Conservation (phyloP, 2,797 vertebrate genomes). For the Oceanodroma leucorhoa region DNA sequence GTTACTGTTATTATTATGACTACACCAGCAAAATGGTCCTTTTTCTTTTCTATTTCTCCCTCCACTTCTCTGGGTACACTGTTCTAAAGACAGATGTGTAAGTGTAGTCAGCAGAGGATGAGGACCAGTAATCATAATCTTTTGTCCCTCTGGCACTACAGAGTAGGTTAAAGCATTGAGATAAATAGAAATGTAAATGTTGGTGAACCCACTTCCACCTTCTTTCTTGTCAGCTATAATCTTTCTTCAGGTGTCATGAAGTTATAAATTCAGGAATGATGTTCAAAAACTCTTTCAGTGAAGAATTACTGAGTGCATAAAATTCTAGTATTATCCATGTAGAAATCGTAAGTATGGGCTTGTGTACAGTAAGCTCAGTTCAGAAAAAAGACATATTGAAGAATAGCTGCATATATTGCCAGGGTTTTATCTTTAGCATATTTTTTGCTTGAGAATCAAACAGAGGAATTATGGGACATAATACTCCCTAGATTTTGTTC, state of each 20-base stretch:
- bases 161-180: not conserved
- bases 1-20: not conserved
- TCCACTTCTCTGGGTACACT: not conserved
- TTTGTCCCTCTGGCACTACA: not conserved
- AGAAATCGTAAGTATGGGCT: not conserved
- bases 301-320: not conserved
- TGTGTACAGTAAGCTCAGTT: not conserved
- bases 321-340: not conserved
- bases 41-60: not conserved
- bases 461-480: not conserved
- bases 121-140: not conserved
- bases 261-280: not conserved
- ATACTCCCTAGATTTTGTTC: not conserved
- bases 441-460: not conserved
- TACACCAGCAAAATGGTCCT: not conserved
- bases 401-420: not conserved
- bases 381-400: not conserved
- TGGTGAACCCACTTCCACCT: not conserved
- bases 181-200: not conserved
- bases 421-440: not conserved
- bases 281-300: not conserved
- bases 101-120: not conserved
- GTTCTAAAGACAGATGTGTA: not conserved
- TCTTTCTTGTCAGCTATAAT: not conserved
- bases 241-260: not conserved